Evolutionary conservation across 2,888 invertebrate genomes (phyloP).

Genomic region (Hirtodrosophila trivittata): DNA sequence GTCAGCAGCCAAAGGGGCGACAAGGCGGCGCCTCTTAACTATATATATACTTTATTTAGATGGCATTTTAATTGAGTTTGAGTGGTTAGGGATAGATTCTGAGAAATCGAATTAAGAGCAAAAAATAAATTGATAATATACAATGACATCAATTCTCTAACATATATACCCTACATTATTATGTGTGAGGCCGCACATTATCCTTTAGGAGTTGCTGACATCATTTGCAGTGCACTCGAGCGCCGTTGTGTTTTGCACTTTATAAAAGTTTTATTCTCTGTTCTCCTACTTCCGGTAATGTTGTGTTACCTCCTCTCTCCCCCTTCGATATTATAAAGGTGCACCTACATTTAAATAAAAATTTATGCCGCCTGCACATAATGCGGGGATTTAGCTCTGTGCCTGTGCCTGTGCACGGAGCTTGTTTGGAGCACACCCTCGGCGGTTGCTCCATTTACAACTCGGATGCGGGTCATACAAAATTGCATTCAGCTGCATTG

Average conservation of each 20-base stretch:
- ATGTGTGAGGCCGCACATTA: no score
- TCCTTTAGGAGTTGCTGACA: constrained; percentile 55
- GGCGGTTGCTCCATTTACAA: constrained; percentile 46
- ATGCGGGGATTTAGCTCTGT: constrained; percentile 2
- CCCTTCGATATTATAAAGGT: constrained; percentile 10
- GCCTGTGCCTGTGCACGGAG: background rate
- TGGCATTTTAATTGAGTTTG: constrained; percentile 66
- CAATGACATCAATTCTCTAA: constrained; percentile 57
- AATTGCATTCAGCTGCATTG: constrained; percentile 29
- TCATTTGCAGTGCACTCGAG: constrained; percentile 35
- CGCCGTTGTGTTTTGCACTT: constrained; percentile 1
- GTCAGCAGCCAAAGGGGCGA: constrained; percentile 58
- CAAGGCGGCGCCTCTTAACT: constrained; percentile 27
- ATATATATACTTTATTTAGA: constrained; percentile 38
- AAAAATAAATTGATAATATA: no score
- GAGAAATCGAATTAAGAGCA: constrained; percentile 49
- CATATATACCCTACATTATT: no score
- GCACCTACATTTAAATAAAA: constrained; percentile 47
- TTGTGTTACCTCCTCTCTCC: constrained; percentile 20
- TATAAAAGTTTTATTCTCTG: constrained; percentile 18
- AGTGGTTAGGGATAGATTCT: constrained; percentile 29
- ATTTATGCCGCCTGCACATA: constrained; percentile 60
- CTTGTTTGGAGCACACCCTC: constrained; percentile 28
- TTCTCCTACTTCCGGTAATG: no score
- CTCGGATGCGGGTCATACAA: constrained; percentile 56